Evolutionary conservation across 2,797 vertebrate species (phyloP), one percentile per base, ranked within the genome.

Genomic region (Geotrypetes seraphini): DNA sequence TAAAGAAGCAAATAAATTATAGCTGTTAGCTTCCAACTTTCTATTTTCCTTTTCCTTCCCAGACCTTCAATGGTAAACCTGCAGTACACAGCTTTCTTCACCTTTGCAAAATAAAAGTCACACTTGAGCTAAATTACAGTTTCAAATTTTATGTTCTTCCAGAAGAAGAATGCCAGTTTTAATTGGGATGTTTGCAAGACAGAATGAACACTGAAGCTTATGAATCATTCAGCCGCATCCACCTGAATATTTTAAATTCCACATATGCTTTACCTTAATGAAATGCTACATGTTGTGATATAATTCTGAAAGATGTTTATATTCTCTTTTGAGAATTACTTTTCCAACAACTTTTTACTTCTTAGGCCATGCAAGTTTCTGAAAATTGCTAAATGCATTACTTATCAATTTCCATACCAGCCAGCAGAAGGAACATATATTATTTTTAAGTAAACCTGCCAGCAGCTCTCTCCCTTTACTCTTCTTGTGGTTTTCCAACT

Each of bases 301-400:
- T 36, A 48, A 57, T 47, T 29, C 37, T 57, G 23, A 36, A 51
- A 37, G 34, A 55, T 45, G 54, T 41, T 36, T 33, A 31, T 55
- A 24, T 47, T 45, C 17, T 36, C 19, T 13, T n/a, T 8, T 19
- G 41, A 53, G 59, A 57, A 59, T 43, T 34, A 44, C 33, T 33
- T 55, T 42, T 57, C 34, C 42, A 19, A 31, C 33, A 48, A 31
- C 21, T 42, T 31, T 50, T 50, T 26, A 25, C 24, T 38, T 59
- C 46, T 44, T 27, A 30, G 8, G 31, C 17, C 19, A 19, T 56
- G 25, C 36, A 35, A 39, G 21, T 28, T 56, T 49, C 46, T 31
- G 43, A 46, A 44, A 44, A 52, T 25, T 59, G 26, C 30, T 47
- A 50, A 46, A 39, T 51, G 26, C 17, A 55, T 57, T 53, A 36